These are phyloP conservation scores for Isaurus tuberculatus DNA, from an alignment of 92 coral and sea anemone genomes.

Conservation along the genomic window DNA sequence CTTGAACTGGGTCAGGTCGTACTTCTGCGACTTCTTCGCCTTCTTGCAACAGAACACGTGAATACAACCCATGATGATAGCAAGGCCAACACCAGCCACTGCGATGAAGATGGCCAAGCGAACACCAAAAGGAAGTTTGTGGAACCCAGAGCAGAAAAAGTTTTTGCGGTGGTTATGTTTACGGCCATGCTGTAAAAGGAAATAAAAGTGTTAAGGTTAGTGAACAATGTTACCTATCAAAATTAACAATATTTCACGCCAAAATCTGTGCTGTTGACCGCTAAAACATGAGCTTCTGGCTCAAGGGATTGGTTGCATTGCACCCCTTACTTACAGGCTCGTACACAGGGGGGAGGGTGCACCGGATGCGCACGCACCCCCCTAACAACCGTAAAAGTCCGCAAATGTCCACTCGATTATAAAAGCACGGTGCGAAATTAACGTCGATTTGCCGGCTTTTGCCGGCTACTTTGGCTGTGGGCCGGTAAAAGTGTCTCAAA, in stretches of 20 bases:
- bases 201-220: conserved; percentile 5
- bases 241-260: background rate
- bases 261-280: background rate
- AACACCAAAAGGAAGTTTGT: conserved; percentile 94
- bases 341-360: no score
- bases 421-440: no score
- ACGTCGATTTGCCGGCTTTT: no score
- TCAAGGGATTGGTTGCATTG: no score
- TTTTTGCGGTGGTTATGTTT: conserved; percentile 37
- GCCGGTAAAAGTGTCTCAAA: no score
- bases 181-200: background rate
- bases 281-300: no score
- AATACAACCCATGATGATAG: conserved; percentile 79
- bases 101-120: conserved; percentile 87
- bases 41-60: conserved; percentile 91
- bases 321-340: no score
- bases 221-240: background rate
- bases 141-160: conserved; percentile 84
- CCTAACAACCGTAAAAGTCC: no score
- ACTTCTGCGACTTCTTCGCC: conserved; percentile 72
- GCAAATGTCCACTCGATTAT: no score
- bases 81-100: conserved; percentile 73
- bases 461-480: no score
- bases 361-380: no score
- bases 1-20: conserved; percentile 77